phyloP scores from a whole-genome alignment of 2,888 invertebrate species.

The Scelioninae gen. 1 region DNA sequence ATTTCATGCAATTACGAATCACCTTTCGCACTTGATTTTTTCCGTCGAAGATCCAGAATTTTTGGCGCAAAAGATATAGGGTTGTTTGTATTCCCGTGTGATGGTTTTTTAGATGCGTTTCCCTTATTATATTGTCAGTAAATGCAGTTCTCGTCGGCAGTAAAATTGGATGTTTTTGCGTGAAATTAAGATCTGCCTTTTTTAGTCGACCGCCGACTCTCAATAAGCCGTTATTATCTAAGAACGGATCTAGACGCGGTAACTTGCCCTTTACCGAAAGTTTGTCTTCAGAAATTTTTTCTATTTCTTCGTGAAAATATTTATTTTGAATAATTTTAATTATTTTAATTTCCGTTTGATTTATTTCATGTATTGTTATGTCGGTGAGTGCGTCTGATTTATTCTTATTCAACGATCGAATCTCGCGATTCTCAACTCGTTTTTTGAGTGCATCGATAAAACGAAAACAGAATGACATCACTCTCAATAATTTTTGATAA shows the following conservation, averaged over 20 bases:
- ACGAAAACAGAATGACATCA: slow-evolving; percentile 5
- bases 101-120: slow-evolving; percentile 24
- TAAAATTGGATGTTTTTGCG: slow-evolving; percentile 59
- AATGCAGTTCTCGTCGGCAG: slow-evolving; percentile 45
- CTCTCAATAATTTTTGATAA: slow-evolving; percentile 1
- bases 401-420: no score
- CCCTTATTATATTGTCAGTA: slow-evolving; percentile 39
- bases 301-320: no score
- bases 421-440: no score
- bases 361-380: no score
- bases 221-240: neutral
- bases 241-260: slow-evolving; percentile 1
- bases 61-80: slow-evolving; percentile 35
- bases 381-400: no score
- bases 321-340: slow-evolving; percentile 7
- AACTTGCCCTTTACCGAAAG: slow-evolving; percentile 15
- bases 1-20: slow-evolving; percentile 53
- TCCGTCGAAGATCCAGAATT: slow-evolving; percentile 62
- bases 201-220: slow-evolving; percentile 63
- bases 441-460: neutral
- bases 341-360: neutral
- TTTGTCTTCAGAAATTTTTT: no score
- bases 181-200: slow-evolving; percentile 22
- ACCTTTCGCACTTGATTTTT: slow-evolving; percentile 36
- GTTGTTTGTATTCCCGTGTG: slow-evolving; percentile 67